Percentiles rank a stretch among this genome's conserved stretches.
Conservation (phyloP, 1,140 invertebrate species). For the Centruroides sculpturatus region DNA sequence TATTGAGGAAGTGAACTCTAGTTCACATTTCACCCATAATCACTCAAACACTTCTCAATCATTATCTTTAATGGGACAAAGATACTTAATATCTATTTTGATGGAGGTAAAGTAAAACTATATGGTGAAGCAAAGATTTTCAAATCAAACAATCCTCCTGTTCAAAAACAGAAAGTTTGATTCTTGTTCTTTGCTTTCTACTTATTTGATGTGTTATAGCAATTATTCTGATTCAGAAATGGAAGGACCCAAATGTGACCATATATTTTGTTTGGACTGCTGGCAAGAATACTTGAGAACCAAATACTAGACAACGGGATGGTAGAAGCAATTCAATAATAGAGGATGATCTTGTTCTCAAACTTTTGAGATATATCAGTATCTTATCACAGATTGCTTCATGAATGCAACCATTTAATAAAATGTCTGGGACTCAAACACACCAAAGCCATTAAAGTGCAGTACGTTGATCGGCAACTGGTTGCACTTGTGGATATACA, state of each 20-base stretch:
- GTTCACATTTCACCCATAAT: constrained; percentile 74
- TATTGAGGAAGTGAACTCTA: constrained; percentile 74
- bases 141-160: constrained; percentile 39
- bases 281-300: constrained; percentile 96
- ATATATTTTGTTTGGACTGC: constrained; percentile 85
- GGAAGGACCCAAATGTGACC: constrained; percentile 91
- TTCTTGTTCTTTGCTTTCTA: neutral
- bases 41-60: constrained; percentile 83
- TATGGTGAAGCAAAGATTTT: constrained; percentile 88
- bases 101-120: constrained; percentile 77
- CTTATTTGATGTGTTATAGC: neutral
- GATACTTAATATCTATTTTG: constrained; percentile 91
- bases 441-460: constrained; percentile 87
- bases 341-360: constrained; percentile 91
- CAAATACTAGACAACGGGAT: constrained; percentile 73
- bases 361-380: constrained; percentile 57
- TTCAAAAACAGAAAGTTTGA: neutral
- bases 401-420: constrained; percentile 90
- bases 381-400: constrained; percentile 97
- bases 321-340: constrained; percentile 78
- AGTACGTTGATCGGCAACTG: constrained; percentile 74
- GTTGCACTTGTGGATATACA: constrained; percentile 86
- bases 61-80: constrained; percentile 93
- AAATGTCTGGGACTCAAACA: constrained; percentile 94
- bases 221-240: constrained; percentile 40